Base-by-base conservation (phyloP, 2,113 vertebrate genomes). In the Dolichallabes microphthalmus region DNA sequence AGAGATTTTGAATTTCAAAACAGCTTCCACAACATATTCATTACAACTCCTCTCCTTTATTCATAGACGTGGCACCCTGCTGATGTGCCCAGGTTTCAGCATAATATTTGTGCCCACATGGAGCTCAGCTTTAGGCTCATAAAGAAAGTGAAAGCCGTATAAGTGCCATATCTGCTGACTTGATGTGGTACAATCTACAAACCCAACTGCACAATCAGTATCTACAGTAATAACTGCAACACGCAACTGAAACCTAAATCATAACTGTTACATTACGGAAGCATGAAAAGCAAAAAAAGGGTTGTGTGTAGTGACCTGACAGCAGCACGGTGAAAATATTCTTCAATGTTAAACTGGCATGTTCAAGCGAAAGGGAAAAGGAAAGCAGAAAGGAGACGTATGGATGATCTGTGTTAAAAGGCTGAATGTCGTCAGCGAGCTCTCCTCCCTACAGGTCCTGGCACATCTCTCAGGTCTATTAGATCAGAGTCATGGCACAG, bases 401-500 rank as follows among this genome's bases (percentile, higher is more conserved):
- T 25, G 55, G 82, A 79, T 53, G 25, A 79, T 86, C 68, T 57
- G 81, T 69, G 87, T 82, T 74, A 75, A 84, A 75, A n/a, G 66
- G 82, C 71, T 77, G 82, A 58, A 88, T 61, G 77, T 71, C 76
- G 60, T 74, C 82, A 79, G 57, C 32, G n/a, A 52, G 66, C 32
- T 57, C 66, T 88, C 66, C 85, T 86, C 78, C 76, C 76, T 83
- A 55, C 75, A 32, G 68, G 61, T 25, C 20, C 76, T 82, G 60
- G 82, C 61, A 82, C 45, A 85, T 82, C 45, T 81, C 84, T 86
- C 82, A 88, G 85, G 71, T 82, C 77, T 78, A 85, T 84, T 84
- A 88, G 87, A 88, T 86, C 84, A 86, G 84, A 88, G 84, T 79
- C 69, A 20, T 53, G 80, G 79, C 80, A 85, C 64, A 82, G 86